Evolutionary conservation across 1,140 invertebrate species (phyloP), one percentile per base, ranked within the genome.

Genomic region (Drosophila santomea): DNA sequence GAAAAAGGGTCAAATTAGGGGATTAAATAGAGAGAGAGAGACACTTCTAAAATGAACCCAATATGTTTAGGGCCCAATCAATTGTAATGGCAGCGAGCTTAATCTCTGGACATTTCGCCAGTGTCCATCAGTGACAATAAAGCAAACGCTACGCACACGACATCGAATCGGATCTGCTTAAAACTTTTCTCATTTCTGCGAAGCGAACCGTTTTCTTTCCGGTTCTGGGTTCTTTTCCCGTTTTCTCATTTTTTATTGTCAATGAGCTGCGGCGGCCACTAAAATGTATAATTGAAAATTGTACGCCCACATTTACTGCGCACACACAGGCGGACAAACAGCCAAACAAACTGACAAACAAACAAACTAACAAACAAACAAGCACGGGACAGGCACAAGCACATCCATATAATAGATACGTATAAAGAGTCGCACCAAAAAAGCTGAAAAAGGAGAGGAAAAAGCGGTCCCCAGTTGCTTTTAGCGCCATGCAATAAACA

Each of bases 201-300:
- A 77, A 81, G 41, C 28, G 48, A 51, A 25, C 48, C 78, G 66
- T 66, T 74, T 78, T 83, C 51, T 56, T 51, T 67, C 62, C 35
- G 60, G 35, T 17, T 64, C 56, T 57, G 17, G 17, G 10, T 45
- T 32, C 41, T 54, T 58, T 41, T 8, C 47, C 56, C 25, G 44
- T 64, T 54, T 64, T 12, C 35, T 32, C 52, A 28, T 61, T 44
- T 41, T 44, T 71, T 64, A 50, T 59, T 85, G 78, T 81, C 81
- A 80, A 81, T 84, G 72, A 80, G 77, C 76, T 68, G 55, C 66
- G 58, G 66, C 80, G 66, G 71, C 73, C 81, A 80, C 78, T 85
- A 84, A 84, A 84, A 86, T 86, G 74, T 86, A 85, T 85, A 85
- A 85, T 85, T 85, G 78, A 82, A 85, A 85, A 80, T 86, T 81